Base-by-base conservation (phyloP, 2,888 invertebrate species). In the Cerceris ruficornis region DNA sequence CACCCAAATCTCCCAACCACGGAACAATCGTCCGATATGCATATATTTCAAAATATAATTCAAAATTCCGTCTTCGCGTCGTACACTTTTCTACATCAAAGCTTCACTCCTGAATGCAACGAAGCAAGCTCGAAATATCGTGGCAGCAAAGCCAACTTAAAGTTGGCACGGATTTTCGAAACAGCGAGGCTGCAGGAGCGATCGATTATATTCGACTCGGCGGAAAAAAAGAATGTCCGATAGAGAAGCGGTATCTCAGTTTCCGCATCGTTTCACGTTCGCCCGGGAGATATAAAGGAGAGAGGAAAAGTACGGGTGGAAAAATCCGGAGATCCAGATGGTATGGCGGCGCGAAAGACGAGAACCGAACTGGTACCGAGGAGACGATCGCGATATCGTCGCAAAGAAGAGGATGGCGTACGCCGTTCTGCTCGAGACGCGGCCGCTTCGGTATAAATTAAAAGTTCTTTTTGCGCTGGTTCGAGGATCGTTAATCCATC, bases 401-500 rank as follows among this genome's bases (percentile, higher is more conserved):
- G 73, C 55, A 39, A 54, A 57, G 49, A 59, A 65, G 54, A 68
- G 41, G 28, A 50, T 28, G 28, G 28, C 4, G 28, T 1, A 28
- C 28, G n/a, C 14, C 58, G 57, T 46, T 73, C 82, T 81, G 81
- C 66, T 49, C 60, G 58, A 52, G 73, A 84, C 76, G 73, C 17
- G 55, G 49, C 67, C 70, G 77, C 62, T 69, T 72, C 67, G 76
- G 81, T 82, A 88, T 89, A 88, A 89, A 88, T 89, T 88, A 87
- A 89, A 89, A 89, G 73, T 87, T 85, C 77, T 81, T 70, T 72
- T 28, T 54, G 42, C 77, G 64, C 69, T 67, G 77, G 78, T 73
- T 80, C 67, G 71, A 67, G 71, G 86, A 86, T 88, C 90, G 88
- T 90, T 90, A 89, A 90, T 90, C 85, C 88, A 86, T 88, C 86